Percentiles rank a stretch among this genome's conserved stretches.
Evolutionary conservation across 2,888 invertebrate species (phyloP).

Genomic region (Diogma glabrata): DNA sequence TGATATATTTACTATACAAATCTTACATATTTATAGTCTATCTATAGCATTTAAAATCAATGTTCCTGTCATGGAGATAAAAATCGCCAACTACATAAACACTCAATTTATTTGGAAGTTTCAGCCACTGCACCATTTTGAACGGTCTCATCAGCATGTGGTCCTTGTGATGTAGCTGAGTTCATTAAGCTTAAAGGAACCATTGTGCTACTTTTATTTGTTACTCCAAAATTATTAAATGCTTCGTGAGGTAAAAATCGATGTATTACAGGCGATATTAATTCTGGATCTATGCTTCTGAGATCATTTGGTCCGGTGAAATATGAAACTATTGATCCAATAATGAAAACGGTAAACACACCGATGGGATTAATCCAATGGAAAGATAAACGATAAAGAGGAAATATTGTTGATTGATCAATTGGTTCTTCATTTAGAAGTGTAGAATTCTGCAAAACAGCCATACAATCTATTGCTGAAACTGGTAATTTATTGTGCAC

Average conservation of each 20-base stretch:
- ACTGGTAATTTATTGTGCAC: constrained; percentile 45
- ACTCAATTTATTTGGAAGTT: too few species aligned
- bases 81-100: too few species aligned
- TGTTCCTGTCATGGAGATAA: too few species aligned
- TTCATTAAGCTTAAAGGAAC: too few species aligned
- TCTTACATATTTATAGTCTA: too few species aligned
- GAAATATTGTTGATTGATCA: constrained; percentile 48
- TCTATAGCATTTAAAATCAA: too few species aligned
- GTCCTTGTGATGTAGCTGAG: too few species aligned
- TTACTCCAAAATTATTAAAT: constrained; percentile 18
- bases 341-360: constrained; percentile 48
- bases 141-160: too few species aligned
- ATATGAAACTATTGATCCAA: constrained; percentile 54
- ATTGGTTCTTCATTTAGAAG: constrained; percentile 17
- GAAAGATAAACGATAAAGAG: constrained; percentile 65
- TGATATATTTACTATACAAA: too few species aligned
- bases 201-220: background rate
- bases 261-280: constrained; percentile 48
- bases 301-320: constrained; percentile 42
- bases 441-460: constrained; percentile 8
- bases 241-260: constrained; percentile 34
- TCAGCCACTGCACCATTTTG: too few species aligned
- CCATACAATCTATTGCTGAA: constrained; percentile 37
- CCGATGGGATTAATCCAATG: constrained; percentile 73
- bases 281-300: constrained; percentile 42